Base-by-base conservation (phyloP, 2,888 invertebrate genomes). In the Meiosimyza platycephala region DNA sequence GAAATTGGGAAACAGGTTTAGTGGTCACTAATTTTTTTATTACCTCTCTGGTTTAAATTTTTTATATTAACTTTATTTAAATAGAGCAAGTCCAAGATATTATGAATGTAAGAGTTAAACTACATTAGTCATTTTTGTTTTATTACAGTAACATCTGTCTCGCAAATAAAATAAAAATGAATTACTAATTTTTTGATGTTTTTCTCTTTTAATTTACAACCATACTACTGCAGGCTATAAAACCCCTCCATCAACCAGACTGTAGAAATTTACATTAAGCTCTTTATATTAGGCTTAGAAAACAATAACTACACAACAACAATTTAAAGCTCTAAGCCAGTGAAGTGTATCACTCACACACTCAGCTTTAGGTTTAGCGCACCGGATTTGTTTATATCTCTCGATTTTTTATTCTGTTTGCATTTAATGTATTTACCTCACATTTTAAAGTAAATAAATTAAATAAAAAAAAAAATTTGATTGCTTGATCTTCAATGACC, bases 401-500 rank as follows among this genome's bases (percentile, higher is more conserved):
- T 65, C 65, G 65, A 65, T 51, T 28, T 65, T 65, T 66, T 59
- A 51, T 48, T 15, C 52, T 70, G 57, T 70, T 47, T 54, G 18
- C n/a, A 52, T 66, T 54, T 63, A 63, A 18, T 48, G 47, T 63
- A 5, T 52, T 67, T 52, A 70, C 51, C 51, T 70, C 40, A 40
- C 40, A 9, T 62, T 69, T 16, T 6, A 50, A 18, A 52, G 16
- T 70, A 70, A 48, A 70, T 69, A 51, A 9, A 28, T 22, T 13
- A 51, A 51, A 48, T n/a, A 63, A 68, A 22, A 51, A 60, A 51
- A 51, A 59, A 70, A 51, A 22, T 47, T 70, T 70, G 48, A 70
- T 52, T 69, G 51, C n/a, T 47, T 69, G 68, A 69, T 70, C 70
- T 62, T 54, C 70, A 63, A 7, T 70, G 54, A 63, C 63, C 70